These are phyloP conservation scores for Desmodus rotundus DNA, from an alignment of 2,113 vertebrate species.

Conservation along the genomic window DNA sequence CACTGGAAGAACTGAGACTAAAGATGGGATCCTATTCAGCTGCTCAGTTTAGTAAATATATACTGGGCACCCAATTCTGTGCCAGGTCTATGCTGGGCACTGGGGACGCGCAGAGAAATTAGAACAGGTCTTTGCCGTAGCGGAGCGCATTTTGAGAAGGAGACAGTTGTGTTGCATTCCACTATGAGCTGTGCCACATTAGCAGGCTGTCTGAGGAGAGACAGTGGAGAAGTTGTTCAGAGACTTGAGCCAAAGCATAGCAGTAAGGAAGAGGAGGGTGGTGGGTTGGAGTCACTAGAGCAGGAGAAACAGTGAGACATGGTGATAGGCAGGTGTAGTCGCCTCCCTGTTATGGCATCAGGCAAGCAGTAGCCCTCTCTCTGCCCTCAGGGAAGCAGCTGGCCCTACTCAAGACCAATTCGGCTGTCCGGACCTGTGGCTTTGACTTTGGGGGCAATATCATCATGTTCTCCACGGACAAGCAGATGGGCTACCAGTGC, in stretches of 20 bases:
- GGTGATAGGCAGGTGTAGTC: neutral
- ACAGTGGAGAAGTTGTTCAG: neutral
- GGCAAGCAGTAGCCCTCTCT: neutral
- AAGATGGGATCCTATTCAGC: neutral
- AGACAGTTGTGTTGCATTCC: neutral
- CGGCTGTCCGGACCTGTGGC: slow-evolving; percentile 94
- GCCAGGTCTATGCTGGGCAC: neutral
- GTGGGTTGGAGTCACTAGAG: neutral
- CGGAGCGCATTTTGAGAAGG: neutral
- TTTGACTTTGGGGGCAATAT: slow-evolving; percentile 99
- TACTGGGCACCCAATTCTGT: neutral
- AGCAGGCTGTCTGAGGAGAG: neutral
- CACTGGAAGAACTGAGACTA: neutral
- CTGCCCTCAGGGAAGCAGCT: slow-evolving; percentile 91
- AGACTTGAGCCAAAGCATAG: neutral
- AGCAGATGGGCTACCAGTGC: slow-evolving; percentile 99
- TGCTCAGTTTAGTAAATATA: neutral
- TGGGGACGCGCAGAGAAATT: neutral
- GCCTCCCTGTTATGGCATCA: accelerated
- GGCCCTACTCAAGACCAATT: slow-evolving; percentile 93
- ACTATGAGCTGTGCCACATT: neutral
- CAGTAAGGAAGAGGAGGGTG: neutral
- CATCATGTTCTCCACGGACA: slow-evolving; percentile 99
- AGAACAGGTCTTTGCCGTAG: neutral
- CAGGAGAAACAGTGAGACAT: neutral